Evolutionary conservation across 1,140 invertebrate genomes (phyloP).

Genomic region (Lepidostoma basale): DNA sequence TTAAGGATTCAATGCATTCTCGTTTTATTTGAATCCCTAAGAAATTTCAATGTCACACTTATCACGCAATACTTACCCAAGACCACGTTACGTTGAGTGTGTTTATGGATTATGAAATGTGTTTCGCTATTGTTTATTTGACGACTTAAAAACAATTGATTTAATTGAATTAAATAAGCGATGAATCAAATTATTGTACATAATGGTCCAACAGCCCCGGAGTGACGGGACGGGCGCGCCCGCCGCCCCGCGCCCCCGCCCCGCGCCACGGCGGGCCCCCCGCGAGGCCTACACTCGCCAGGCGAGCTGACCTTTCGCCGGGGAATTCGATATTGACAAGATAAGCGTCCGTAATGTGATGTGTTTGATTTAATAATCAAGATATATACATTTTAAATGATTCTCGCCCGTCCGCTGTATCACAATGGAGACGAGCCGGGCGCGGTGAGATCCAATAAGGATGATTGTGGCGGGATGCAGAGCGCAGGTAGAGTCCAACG

Average conservation of each 20-base stretch:
- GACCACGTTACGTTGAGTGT: too few relatives aligned
- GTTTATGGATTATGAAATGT: too few relatives aligned
- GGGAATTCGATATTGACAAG: constrained; percentile 64
- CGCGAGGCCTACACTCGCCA: constrained; percentile 55
- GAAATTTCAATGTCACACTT: too few relatives aligned
- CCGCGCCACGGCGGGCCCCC: neutral
- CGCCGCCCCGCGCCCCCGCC: neutral
- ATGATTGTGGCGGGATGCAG: neutral
- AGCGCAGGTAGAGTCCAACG: neutral
- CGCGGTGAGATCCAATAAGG: neutral
- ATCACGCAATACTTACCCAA: too few relatives aligned
- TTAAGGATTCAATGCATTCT: too few relatives aligned
- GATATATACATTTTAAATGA: constrained; percentile 48
- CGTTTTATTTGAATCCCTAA: too few relatives aligned
- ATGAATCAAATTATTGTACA: too few relatives aligned
- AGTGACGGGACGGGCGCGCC: neutral
- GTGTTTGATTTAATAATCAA: constrained; percentile 65
- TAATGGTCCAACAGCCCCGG: too few relatives aligned
- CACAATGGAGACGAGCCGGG: neutral
- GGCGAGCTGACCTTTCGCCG: constrained; percentile 61
- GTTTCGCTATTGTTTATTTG: too few relatives aligned
- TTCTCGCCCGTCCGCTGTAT: constrained; percentile 19
- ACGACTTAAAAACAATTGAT: too few relatives aligned
- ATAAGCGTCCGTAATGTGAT: constrained; percentile 65
- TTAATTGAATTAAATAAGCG: too few relatives aligned